Evolutionary conservation across 2,113 vertebrate genomes (phyloP).

Genomic region (Lates calcarifer): DNA sequence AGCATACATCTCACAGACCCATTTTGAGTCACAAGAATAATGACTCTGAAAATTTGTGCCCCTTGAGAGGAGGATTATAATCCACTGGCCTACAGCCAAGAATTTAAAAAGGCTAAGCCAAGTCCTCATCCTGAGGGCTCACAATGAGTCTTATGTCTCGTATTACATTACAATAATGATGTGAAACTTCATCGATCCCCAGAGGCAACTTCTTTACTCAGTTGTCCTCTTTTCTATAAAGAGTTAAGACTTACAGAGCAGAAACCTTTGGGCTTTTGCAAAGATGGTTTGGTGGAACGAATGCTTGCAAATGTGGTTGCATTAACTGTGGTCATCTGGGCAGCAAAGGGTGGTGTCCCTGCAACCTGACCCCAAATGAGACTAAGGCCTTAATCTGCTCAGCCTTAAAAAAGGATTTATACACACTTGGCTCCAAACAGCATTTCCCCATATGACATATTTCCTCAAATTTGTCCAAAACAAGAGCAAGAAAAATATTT

Average conservation of each 20-base stretch:
- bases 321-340: slow-evolving; percentile 1
- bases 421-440: neutral
- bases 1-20: slow-evolving; percentile 51
- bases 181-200: slow-evolving; percentile 36
- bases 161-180: slow-evolving; percentile 42
- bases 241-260: slow-evolving; percentile 15
- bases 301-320: neutral
- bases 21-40: slow-evolving; percentile 55
- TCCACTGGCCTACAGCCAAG: slow-evolving; percentile 58
- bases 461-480: neutral
- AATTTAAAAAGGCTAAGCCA: slow-evolving; percentile 29
- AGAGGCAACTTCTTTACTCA: slow-evolving; percentile 19
- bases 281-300: neutral
- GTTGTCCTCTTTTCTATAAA: neutral
- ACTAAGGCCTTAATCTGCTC: slow-evolving; percentile 1
- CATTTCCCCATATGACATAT: neutral
- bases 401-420: neutral
- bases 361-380: neutral
- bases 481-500: neutral
- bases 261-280: neutral
- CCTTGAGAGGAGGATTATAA: slow-evolving; percentile 63
- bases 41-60: slow-evolving; percentile 57
- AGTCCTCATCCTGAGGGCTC: slow-evolving; percentile 34
- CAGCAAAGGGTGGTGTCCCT: neutral
- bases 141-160: slow-evolving; percentile 31